Conservation (phyloP, 2,888 invertebrate species). For the Synergus itoensis region DNA sequence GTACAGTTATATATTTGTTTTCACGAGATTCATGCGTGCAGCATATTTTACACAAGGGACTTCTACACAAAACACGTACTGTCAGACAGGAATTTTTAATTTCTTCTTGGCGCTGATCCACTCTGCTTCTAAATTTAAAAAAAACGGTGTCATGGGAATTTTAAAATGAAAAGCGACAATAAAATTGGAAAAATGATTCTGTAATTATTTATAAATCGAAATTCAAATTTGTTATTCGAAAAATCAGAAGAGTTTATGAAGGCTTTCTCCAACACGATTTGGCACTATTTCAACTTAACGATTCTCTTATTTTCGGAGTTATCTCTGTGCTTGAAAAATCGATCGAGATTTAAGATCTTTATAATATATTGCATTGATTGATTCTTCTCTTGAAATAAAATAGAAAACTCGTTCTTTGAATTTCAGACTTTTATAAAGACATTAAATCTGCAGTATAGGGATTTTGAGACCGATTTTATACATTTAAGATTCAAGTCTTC, state of each 20-base stretch:
- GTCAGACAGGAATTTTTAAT: constrained; percentile 3
- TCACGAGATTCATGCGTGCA: constrained; percentile 1
- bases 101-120: not conserved
- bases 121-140: not conserved
- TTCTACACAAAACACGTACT: not conserved
- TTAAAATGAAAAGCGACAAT: not conserved
- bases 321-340: too few species aligned
- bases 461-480: not conserved
- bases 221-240: too few species aligned
- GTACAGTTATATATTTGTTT: constrained; percentile 1
- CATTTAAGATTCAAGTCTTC: not conserved
- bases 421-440: too few species aligned
- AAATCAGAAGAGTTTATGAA: too few species aligned
- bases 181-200: not conserved
- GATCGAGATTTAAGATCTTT: too few species aligned
- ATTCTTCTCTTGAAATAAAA: too few species aligned
- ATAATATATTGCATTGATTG: too few species aligned
- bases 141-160: not conserved
- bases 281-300: too few species aligned
- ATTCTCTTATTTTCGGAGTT: too few species aligned
- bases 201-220: too few species aligned
- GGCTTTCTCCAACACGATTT: too few species aligned
- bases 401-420: too few species aligned
- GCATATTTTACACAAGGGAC: constrained; percentile 15
- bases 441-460: not conserved